A percentile compares a stretch with the other conserved stretches of the same genome.
Evolutionary conservation across 2,888 invertebrate species (phyloP).

Genomic region (Seira ritae): DNA sequence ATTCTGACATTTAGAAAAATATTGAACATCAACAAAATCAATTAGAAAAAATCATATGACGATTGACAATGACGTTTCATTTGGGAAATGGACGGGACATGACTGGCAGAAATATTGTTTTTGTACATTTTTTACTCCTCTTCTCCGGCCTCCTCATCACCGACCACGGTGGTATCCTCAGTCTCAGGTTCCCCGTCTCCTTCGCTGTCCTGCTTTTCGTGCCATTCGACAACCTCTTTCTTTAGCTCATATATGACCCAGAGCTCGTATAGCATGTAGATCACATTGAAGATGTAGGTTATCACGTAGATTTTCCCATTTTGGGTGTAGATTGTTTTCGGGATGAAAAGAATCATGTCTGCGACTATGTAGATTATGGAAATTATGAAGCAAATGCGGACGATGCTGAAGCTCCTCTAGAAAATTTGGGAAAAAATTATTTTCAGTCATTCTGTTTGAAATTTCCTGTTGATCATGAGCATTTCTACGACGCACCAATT

Average conservation of each 20-base stretch:
- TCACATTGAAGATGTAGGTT: constrained; percentile 64
- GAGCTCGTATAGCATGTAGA: constrained; percentile 67
- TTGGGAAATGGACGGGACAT: too few species aligned
- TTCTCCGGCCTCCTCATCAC: constrained; percentile 38
- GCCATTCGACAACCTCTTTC: constrained; percentile 50
- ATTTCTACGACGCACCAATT: too few species aligned
- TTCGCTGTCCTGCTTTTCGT: constrained; percentile 45
- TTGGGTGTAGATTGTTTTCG: constrained; percentile 67
- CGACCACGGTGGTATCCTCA: constrained; percentile 68
- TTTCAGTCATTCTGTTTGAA: too few species aligned
- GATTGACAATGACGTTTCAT: too few species aligned
- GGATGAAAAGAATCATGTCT: constrained; percentile 67
- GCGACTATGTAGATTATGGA: constrained; percentile 67
- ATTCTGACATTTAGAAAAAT: constrained; percentile 52
- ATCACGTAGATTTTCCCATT: constrained; percentile 64
- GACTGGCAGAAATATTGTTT: too few species aligned
- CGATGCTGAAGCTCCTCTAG: constrained; percentile 63
- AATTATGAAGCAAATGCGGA: constrained; percentile 64
- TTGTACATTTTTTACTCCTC: constrained; percentile 22
- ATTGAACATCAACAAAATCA: constrained; percentile 33
- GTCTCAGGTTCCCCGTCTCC: constrained; percentile 64
- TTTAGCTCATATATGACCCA: constrained; percentile 63
- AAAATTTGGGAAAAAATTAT: neutral
- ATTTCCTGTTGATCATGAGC: too few species aligned
- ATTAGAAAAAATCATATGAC: too few species aligned